Percentiles rank a stretch among this genome's conserved stretches.
Evolutionary conservation across 2,888 invertebrate species (phyloP).

Genomic region (Rhaphigaster nebulosa): DNA sequence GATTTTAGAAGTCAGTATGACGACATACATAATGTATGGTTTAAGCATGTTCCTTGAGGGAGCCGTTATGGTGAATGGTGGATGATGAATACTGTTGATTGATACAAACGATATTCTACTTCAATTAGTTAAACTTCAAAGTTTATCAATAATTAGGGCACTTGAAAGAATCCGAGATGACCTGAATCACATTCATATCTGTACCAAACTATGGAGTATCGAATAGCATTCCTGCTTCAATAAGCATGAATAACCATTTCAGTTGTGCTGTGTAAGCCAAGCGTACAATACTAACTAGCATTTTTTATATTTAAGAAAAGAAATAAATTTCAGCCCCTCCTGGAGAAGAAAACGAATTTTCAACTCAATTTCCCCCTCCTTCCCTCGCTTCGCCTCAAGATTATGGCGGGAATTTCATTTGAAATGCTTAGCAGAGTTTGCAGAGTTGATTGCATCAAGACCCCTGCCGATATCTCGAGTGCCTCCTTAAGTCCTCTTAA

Average conservation of each 20-base stretch:
- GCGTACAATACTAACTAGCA: not conserved
- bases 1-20: no score
- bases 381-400: not conserved
- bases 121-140: no score
- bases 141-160: no score
- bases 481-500: not conserved
- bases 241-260: not conserved
- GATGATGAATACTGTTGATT: no score
- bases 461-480: constrained; percentile 8
- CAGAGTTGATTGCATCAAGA: constrained; percentile 18
- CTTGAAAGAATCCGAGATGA: no score
- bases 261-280: not conserved
- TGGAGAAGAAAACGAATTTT: not conserved
- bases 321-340: not conserved
- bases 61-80: no score
- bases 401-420: constrained; percentile 34
- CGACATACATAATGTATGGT: no score
- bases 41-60: no score
- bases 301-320: not conserved
- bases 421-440: constrained; percentile 43
- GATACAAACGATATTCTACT: no score
- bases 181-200: no score
- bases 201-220: not conserved
- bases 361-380: not conserved
- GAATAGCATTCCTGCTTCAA: not conserved